phyloP scores from a whole-genome alignment of 2,888 invertebrate species.

The Eupithecia subfuscata region DNA sequence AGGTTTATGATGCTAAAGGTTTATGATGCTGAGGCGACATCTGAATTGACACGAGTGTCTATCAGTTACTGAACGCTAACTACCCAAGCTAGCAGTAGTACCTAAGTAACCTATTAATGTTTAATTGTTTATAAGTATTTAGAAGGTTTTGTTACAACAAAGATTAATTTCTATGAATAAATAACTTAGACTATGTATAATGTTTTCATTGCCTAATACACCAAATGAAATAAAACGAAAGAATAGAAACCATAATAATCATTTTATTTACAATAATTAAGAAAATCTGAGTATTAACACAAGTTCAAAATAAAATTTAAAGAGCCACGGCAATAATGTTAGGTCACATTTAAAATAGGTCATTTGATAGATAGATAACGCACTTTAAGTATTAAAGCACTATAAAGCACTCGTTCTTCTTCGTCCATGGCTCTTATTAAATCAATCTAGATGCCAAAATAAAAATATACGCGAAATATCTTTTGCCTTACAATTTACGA shows the following conservation, averaged over 20 bases:
- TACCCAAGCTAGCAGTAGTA: neutral
- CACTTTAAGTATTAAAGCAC: too few species aligned
- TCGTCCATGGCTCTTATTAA: neutral
- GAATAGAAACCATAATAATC: neutral
- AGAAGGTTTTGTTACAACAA: neutral
- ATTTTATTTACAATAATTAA: constrained; percentile 10
- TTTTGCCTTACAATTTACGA: neutral
- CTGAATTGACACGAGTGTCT: neutral
- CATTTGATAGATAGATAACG: too few species aligned
- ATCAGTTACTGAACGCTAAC: neutral
- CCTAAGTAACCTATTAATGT: neutral
- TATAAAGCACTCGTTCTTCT: too few species aligned
- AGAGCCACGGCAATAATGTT: neutral
- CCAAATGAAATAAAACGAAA: neutral
- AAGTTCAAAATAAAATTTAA: neutral
- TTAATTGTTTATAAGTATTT: neutral
- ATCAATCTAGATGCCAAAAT: neutral
- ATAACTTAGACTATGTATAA: neutral
- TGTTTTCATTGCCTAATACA: neutral
- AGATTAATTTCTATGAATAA: neutral
- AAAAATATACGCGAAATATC: neutral
- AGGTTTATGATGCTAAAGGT: too few species aligned
- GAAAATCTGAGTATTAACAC: neutral
- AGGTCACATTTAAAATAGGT: neutral
- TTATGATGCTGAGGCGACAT: too few species aligned